These are phyloP conservation scores for Enteromius thamalakanensis DNA, from an alignment of 2,797 vertebrate genomes.

Conservation along the genomic window DNA sequence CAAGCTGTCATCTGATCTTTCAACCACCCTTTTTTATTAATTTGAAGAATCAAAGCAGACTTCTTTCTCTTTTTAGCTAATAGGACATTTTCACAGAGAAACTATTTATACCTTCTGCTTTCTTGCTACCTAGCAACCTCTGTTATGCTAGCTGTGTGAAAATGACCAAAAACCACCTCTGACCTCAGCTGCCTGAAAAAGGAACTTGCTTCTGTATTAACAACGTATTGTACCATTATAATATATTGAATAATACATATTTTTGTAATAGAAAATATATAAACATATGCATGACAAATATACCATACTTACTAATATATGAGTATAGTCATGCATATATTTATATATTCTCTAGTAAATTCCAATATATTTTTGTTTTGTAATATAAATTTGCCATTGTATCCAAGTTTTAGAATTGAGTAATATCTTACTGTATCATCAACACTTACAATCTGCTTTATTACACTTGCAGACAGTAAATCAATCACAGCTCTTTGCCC, in stretches of 20 bases:
- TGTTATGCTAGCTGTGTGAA: neutral
- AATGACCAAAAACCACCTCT: neutral
- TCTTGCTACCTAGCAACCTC: neutral
- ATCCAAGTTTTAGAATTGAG: neutral
- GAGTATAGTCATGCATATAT: neutral
- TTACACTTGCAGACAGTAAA: conserved; percentile 25
- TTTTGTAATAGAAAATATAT: too few species aligned
- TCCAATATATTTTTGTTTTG: neutral
- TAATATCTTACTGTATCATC: conserved; percentile 1
- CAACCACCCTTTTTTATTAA: neutral
- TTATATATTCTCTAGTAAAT: neutral
- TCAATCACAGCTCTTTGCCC: conserved; percentile 26
- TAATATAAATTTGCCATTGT: neutral
- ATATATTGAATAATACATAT: neutral
- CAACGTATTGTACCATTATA: neutral
- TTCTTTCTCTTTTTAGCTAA: neutral
- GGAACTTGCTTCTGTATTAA: neutral
- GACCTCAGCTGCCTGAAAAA: conserved; percentile 15
- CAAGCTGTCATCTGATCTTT: neutral
- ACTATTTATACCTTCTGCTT: neutral
- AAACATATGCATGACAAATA: too few species aligned
- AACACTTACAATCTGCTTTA: conserved; percentile 19
- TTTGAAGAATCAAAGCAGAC: neutral
- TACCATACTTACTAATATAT: too few species aligned
- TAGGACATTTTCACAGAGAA: neutral